These are phyloP conservation scores for Penaeus vannamei DNA, from an alignment of 1,140 invertebrate species.

Conservation along the genomic window DNA sequence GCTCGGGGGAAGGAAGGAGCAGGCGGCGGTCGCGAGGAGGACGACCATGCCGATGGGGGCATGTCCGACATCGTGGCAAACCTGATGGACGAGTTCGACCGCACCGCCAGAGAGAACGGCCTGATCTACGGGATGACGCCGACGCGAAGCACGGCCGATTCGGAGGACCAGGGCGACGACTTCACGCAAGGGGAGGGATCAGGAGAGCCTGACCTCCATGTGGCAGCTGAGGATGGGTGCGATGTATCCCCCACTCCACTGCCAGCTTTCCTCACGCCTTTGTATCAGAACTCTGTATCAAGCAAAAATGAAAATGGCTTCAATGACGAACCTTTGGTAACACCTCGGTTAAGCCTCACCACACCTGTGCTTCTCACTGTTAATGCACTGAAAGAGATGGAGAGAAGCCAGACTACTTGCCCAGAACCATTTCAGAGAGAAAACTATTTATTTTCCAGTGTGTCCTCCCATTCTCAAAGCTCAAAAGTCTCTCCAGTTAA, in stretches of 20 bases:
- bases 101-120: conserved; percentile 51
- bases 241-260: conserved; percentile 20
- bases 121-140: conserved; percentile 43
- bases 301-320: neutral
- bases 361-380: conserved; percentile 49
- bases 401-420: neutral
- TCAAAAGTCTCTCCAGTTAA: too few relatives aligned
- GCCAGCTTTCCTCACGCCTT: conserved; percentile 44
- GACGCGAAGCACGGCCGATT: conserved; percentile 12
- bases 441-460: too few relatives aligned
- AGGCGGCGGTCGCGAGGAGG: neutral
- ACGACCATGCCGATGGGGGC: neutral
- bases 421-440: too few relatives aligned
- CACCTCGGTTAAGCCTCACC: conserved; percentile 52
- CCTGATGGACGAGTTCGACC: conserved; percentile 60
- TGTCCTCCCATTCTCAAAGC: too few relatives aligned
- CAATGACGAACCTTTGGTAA: conserved; percentile 14
- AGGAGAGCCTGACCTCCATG: neutral
- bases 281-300: neutral
- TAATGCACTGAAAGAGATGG: conserved; percentile 38
- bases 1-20: neutral
- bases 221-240: neutral
- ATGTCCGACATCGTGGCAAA: conserved; percentile 33
- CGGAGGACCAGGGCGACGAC: conserved; percentile 18
- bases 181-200: neutral